A percentile compares a stretch with the other conserved stretches of the same genome.
Evolutionary conservation across 2,888 invertebrate genomes (phyloP).

Genomic region (Bruchidius siliquastri): DNA sequence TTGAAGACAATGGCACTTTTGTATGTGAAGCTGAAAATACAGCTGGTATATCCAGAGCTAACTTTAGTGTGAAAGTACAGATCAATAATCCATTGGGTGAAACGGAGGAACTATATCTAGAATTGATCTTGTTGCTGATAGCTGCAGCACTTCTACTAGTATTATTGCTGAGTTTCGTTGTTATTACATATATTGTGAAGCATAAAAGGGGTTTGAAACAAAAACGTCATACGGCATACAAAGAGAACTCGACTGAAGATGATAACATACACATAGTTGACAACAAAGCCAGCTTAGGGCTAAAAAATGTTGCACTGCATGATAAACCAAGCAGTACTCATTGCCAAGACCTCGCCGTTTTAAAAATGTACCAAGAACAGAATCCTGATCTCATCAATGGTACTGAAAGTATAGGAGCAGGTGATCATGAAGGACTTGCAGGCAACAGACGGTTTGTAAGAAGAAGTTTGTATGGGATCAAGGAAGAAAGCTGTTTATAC

Average conservation of each 20-base stretch:
- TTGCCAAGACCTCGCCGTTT: conserved; percentile 36
- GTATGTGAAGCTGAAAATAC: conserved; percentile 81
- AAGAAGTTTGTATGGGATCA: conserved; percentile 14
- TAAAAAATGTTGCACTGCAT: conserved; percentile 3
- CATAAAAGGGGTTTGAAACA: conserved; percentile 36
- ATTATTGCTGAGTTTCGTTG: conserved; percentile 60
- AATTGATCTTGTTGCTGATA: conserved; percentile 66
- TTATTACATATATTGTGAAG: conserved; percentile 60
- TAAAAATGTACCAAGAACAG: conserved; percentile 58
- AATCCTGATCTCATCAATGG: conserved; percentile 79
- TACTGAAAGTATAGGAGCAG: conserved; percentile 56
- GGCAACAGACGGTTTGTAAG: neutral
- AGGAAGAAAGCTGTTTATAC: conserved; percentile 51
- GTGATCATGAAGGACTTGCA: neutral
- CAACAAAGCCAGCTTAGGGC: conserved; percentile 3
- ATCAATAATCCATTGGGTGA: conserved; percentile 54
- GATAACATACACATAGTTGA: conserved; percentile 20
- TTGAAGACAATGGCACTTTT: conserved; percentile 78
- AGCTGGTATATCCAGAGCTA: conserved; percentile 73
- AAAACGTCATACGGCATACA: neutral
- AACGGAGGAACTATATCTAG: conserved; percentile 44
- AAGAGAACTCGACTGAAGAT: conserved; percentile 15
- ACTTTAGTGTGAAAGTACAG: conserved; percentile 74
- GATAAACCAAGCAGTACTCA: neutral
- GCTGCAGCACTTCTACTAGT: conserved; percentile 63